A percentile compares a stretch with the other conserved stretches of the same genome.
These are phyloP conservation scores for Novumbra hubbsi DNA, from an alignment of 2,797 vertebrate genomes.

Conservation along the genomic window DNA sequence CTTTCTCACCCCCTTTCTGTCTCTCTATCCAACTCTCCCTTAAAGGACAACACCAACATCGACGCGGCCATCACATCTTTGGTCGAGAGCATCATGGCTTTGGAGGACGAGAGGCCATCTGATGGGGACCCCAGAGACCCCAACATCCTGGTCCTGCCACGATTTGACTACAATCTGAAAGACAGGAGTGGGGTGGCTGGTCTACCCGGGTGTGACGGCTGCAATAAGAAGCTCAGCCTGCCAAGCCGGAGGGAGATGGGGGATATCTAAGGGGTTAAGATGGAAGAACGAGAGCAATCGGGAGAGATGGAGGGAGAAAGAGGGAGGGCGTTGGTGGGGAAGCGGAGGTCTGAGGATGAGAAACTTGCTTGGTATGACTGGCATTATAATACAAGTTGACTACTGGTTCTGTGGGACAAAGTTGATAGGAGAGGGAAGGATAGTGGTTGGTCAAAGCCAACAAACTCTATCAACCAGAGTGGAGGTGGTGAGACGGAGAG, in stretches of 20 bases:
- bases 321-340: background rate
- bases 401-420: background rate
- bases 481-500: slow-evolving; percentile 18
- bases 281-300: background rate
- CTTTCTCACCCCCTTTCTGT: background rate
- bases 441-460: background rate
- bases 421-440: background rate
- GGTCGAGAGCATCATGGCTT: slow-evolving; percentile 71
- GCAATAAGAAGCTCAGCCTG: slow-evolving; percentile 33
- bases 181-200: slow-evolving; percentile 35
- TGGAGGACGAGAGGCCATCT: slow-evolving; percentile 48
- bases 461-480: background rate
- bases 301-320: slow-evolving; percentile 5
- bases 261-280: slow-evolving; percentile 12
- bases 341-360: no score
- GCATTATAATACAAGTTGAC: background rate
- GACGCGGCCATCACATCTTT: slow-evolving; percentile 73
- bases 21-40: background rate
- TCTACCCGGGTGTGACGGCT: slow-evolving; percentile 54
- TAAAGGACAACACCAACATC: slow-evolving; percentile 79
- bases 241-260: background rate
- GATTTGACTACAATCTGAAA: slow-evolving; percentile 56
- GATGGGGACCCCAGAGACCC: slow-evolving; percentile 41
- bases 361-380: background rate
- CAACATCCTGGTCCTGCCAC: slow-evolving; percentile 61